A percentile compares a stretch with the other conserved stretches of the same genome.
Evolutionary conservation across 2,797 vertebrate genomes (phyloP).

Genomic region (Trachops cirrhosus): DNA sequence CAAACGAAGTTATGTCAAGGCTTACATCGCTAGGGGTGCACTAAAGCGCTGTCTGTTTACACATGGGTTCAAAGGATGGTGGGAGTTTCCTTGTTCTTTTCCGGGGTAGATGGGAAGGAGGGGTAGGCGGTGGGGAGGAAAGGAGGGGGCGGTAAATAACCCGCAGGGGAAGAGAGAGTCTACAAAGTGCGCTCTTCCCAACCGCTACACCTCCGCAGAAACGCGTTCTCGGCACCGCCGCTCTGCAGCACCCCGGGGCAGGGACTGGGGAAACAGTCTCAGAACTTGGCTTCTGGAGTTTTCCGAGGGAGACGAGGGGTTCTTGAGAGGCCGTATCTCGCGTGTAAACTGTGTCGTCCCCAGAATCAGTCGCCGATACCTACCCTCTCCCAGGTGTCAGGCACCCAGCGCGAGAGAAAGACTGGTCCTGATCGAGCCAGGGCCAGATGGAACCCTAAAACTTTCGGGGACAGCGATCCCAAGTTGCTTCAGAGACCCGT

Average conservation of each 20-base stretch:
- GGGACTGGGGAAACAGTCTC: too few relatives aligned
- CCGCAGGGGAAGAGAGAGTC: background rate
- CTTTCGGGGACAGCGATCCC: background rate
- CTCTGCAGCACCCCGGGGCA: accelerated
- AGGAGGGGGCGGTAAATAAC: background rate
- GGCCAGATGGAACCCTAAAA: background rate
- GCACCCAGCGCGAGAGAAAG: accelerated
- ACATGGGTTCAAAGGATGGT: background rate
- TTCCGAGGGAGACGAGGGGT: background rate
- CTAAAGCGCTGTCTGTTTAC: background rate
- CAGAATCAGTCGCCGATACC: background rate
- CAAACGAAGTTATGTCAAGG: background rate
- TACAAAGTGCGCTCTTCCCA: background rate
- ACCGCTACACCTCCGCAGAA: background rate
- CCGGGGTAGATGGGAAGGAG: too few relatives aligned
- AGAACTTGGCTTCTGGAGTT: background rate
- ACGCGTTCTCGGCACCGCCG: accelerated
- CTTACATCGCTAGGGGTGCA: background rate
- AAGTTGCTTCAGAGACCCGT: background rate
- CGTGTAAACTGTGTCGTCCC: background rate
- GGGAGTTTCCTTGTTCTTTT: background rate
- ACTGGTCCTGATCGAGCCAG: accelerated
- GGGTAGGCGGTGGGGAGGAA: background rate
- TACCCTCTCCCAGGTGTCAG: too few relatives aligned
- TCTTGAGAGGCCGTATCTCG: background rate